phyloP scores from a whole-genome alignment of 30 jellyfish, hydroid and myxozoan genomes.

The Turritopsis rubra region DNA sequence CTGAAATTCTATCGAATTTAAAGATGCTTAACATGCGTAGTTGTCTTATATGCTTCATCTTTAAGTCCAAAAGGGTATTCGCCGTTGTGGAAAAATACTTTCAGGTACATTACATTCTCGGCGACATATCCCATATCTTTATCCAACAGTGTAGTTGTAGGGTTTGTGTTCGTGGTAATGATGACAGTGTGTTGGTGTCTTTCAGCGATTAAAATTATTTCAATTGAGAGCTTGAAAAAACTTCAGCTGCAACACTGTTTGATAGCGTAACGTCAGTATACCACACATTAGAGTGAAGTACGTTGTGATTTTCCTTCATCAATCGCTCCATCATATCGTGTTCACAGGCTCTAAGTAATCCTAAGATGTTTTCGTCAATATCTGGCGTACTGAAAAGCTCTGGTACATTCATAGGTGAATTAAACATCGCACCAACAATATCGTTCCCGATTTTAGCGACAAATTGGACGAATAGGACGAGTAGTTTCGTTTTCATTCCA shows the following conservation, averaged over 20 bases:
- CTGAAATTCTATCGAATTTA: too few species aligned
- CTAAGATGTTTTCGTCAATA: not conserved
- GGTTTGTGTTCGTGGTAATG: not conserved
- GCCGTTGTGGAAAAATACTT: not conserved
- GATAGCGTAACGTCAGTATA: not conserved
- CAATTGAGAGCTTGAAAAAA: not conserved
- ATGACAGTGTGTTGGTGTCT: not conserved
- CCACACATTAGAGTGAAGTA: not conserved
- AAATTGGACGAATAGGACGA: not conserved
- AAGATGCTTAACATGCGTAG: not conserved
- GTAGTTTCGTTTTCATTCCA: not conserved
- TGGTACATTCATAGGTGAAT: constrained; percentile 4
- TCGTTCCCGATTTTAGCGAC: constrained; percentile 8
- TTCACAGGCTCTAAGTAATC: not conserved
- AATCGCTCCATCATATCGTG: not conserved
- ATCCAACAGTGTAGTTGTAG: not conserved
- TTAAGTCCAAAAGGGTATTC: not conserved
- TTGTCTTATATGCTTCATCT: not conserved
- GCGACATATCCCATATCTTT: not conserved
- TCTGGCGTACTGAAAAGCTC: not conserved
- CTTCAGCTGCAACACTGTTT: not conserved
- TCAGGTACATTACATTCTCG: constrained; percentile 1
- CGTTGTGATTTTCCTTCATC: not conserved
- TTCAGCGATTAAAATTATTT: not conserved
- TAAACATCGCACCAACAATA: constrained; percentile 12